A percentile compares a stretch with the other conserved stretches of the same genome.
Conservation (phyloP, 2,797 vertebrate genomes). For the Fringilla coelebs region DNA sequence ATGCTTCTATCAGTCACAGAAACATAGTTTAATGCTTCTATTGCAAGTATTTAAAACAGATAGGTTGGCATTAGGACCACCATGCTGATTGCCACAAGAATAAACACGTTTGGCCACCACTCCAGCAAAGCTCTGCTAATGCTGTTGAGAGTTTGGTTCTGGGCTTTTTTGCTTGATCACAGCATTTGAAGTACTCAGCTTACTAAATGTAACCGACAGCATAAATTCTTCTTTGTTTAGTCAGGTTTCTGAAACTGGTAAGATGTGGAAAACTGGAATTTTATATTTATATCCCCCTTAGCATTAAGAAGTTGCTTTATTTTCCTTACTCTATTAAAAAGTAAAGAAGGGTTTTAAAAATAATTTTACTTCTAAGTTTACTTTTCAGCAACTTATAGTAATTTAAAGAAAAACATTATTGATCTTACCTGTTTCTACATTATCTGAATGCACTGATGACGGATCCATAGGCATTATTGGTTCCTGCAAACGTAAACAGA, state of each 20-base stretch:
- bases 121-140: not conserved
- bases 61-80: not conserved
- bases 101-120: not conserved
- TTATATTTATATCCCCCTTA: not conserved
- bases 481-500: constrained; percentile 64
- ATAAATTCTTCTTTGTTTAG: not conserved
- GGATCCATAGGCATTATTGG: constrained; percentile 76
- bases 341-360: fast-evolving
- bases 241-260: not conserved
- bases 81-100: not conserved
- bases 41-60: not conserved
- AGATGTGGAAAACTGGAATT: not conserved
- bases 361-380: not conserved
- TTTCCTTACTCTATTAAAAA: not conserved
- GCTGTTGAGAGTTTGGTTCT: not conserved
- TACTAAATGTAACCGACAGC: not conserved
- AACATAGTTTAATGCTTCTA: not conserved
- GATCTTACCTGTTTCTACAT: constrained; percentile 72
- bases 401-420: not conserved
- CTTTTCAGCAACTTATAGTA: not conserved
- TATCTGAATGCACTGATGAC: constrained; percentile 74
- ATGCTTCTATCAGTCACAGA: not conserved
- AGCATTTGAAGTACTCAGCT: not conserved
- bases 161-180: not conserved
- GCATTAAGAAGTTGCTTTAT: not conserved